Conservation (phyloP, 2,797 vertebrate species). For the Hapalemur alaotrensis region DNA sequence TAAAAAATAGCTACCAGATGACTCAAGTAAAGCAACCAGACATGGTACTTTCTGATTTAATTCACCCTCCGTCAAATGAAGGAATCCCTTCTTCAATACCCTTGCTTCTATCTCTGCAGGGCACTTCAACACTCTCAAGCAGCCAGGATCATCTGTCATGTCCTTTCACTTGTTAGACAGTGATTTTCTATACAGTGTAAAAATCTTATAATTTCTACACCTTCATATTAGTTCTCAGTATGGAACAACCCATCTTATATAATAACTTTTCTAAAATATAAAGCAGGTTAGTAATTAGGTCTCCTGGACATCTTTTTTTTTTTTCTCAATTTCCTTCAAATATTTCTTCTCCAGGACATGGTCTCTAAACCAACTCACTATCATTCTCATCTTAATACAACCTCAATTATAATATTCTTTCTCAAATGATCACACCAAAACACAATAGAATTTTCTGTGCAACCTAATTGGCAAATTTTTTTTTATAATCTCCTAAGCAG, state of each 20-base stretch:
- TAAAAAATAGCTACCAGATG: neutral
- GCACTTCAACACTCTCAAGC: neutral
- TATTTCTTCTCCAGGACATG: neutral
- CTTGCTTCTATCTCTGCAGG: neutral
- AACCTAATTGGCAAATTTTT: neutral
- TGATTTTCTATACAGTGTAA: neutral
- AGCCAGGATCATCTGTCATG: neutral
- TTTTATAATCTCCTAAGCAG: neutral
- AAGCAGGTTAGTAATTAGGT: neutral
- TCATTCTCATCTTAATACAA: neutral
- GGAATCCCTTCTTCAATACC: neutral
- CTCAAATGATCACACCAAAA: neutral
- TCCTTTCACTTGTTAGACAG: neutral
- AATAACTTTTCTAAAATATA: neutral
- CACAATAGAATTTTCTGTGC: neutral
- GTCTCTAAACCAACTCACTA: neutral
- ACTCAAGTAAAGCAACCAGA: neutral
- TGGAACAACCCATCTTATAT: neutral
- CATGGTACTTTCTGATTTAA: neutral
- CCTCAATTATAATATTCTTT: neutral
- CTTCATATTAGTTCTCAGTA: neutral
- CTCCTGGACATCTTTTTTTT: neutral
- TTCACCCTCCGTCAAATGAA: neutral
- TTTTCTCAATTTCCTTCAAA: neutral
- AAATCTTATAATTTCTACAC: neutral